phyloP scores from a whole-genome alignment of 2,888 invertebrate genomes.

The Brachylomia viminalis region DNA sequence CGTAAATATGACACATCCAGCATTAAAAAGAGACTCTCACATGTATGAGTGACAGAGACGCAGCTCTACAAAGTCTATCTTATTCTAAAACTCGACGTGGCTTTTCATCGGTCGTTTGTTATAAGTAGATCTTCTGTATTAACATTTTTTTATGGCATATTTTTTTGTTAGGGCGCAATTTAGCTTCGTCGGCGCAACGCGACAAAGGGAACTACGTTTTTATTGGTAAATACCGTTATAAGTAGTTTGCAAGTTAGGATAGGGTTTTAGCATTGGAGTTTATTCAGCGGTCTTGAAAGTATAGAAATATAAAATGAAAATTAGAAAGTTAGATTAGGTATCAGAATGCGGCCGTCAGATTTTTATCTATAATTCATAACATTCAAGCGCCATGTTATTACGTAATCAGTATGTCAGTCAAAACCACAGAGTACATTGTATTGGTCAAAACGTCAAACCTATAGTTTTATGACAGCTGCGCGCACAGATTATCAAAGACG shows the following conservation, averaged over 20 bases:
- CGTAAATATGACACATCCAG: background rate
- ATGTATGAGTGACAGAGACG: background rate
- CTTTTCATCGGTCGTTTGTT: background rate
- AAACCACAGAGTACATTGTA: too few relatives aligned
- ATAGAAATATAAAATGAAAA: background rate
- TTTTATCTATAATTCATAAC: too few relatives aligned
- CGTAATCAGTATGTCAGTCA: too few relatives aligned
- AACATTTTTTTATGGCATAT: background rate
- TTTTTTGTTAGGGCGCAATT: conserved; percentile 51
- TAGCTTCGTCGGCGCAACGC: conserved; percentile 51
- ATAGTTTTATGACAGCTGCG: too few relatives aligned
- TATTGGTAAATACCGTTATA: conserved; percentile 49
- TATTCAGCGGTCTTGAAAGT: background rate
- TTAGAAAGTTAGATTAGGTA: background rate
- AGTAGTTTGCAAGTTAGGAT: conserved; percentile 2
- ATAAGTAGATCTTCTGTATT: conserved; percentile 20
- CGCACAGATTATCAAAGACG: too few relatives aligned
- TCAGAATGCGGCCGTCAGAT: too few relatives aligned
- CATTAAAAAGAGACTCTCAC: background rate
- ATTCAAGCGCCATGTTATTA: too few relatives aligned
- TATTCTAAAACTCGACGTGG: background rate
- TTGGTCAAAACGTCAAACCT: too few relatives aligned
- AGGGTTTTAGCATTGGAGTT: conserved; percentile 20
- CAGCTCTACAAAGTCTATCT: background rate
- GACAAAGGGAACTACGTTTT: conserved; percentile 59